Base-by-base conservation (phyloP, 2,888 invertebrate genomes). In the Serrognathus titanus region DNA sequence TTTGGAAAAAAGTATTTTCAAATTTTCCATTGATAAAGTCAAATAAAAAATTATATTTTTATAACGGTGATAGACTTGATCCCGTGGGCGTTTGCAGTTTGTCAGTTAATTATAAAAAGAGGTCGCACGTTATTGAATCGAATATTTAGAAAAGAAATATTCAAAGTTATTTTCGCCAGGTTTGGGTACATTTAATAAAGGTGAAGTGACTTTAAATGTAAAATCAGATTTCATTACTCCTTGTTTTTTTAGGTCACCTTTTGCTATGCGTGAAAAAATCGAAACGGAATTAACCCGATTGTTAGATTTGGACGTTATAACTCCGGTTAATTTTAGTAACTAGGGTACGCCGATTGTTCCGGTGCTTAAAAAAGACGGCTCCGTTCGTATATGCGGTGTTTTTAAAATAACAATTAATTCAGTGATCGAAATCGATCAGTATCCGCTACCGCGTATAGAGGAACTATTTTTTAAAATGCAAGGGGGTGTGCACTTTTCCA, bases 401-500 rank as follows among this genome's bases (percentile, higher is more conserved):
- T 66, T 64, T 54, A 60, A 62, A 36, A 57, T 63, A n/a, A 67
- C 63, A 5, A 39, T 68, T 13, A 68, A 69, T 45, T 50, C 53
- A 39, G 11, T 51, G 39, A 48, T 68, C 40, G 53, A 63, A 47
- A 53, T 63, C 47, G 60, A 61, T 40, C 45, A 63, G 12, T 65
- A 67, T 55, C 67, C 67, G 11, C 41, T 70, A 24, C 66, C 66
- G 9, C 52, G 55, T 41, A 60, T 65, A n/a, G 64, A 68, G 43
- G 62, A 66, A 53, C 48, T 70, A 39, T 68, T 69, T 61, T 45
- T 48, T 31, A 64, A 58, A 51, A 47, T 69, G 24, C 47, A 53
- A 11, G 59, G 62, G 4, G 64, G 66, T 16, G 46, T 55, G 16
- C 41, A 58, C 36, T 67, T 66, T 54, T 53, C 58, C 6, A 63